phyloP scores from a whole-genome alignment of 2,888 invertebrate genomes.

The Chalcosyrphus nemorum region DNA sequence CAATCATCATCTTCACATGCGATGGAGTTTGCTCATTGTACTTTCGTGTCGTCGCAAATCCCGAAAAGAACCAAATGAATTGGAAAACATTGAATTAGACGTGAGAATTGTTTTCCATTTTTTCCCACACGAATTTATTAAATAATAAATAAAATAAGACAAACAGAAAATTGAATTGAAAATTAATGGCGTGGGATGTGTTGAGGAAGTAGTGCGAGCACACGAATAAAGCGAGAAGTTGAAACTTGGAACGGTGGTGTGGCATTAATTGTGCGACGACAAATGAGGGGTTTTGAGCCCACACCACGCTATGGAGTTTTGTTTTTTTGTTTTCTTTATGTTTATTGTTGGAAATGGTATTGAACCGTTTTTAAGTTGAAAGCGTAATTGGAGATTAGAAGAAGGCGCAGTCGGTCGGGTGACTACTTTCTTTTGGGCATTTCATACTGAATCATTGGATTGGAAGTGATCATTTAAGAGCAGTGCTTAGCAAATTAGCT shows the following conservation, averaged over 20 bases:
- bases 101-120: slow-evolving; percentile 42
- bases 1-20: neutral
- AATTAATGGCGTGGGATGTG: slow-evolving; percentile 38
- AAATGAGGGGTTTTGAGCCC: slow-evolving; percentile 5
- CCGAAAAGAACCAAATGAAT: neutral
- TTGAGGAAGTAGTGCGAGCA: slow-evolving; percentile 30
- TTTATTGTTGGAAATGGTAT: slow-evolving; percentile 4
- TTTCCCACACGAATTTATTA: slow-evolving; percentile 47
- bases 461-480: neutral
- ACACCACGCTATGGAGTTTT: neutral
- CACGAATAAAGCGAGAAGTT: slow-evolving; percentile 8
- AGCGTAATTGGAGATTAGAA: slow-evolving; percentile 8
- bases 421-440: slow-evolving; percentile 9
- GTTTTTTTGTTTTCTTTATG: slow-evolving; percentile 7
- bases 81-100: slow-evolving; percentile 10
- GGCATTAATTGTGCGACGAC: slow-evolving; percentile 24
- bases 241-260: slow-evolving; percentile 36
- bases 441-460: neutral
- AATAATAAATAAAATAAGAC: slow-evolving; percentile 11
- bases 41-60: neutral
- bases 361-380: slow-evolving; percentile 10
- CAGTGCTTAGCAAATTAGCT: neutral
- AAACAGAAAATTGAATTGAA: slow-evolving; percentile 27
- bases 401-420: slow-evolving; percentile 13
- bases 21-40: neutral